Conservation (phyloP, 2,888 invertebrate species). For the Eurois occulta region DNA sequence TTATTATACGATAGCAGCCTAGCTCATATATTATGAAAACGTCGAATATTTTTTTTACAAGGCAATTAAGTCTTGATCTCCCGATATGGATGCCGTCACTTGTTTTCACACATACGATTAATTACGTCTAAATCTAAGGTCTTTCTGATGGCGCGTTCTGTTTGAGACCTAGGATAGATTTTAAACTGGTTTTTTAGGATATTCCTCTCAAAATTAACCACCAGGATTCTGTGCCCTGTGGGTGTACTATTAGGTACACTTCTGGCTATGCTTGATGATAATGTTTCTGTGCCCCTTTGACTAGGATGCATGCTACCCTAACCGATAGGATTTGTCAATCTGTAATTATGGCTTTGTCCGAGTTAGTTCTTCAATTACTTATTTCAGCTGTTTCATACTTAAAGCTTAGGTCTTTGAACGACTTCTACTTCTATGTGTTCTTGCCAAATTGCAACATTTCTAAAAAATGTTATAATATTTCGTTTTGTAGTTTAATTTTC, state of each 20-base stretch:
- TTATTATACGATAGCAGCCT: slow-evolving; percentile 8
- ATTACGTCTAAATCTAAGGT: slow-evolving; percentile 63
- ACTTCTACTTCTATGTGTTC: neutral
- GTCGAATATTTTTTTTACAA: slow-evolving; percentile 48
- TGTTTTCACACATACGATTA: slow-evolving; percentile 70
- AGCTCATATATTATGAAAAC: slow-evolving; percentile 48
- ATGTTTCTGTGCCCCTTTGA: neutral
- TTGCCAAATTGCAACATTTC: neutral
- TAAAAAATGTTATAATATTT: too few species aligned
- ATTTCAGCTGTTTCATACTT: too few species aligned
- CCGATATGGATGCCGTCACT: slow-evolving; percentile 54
- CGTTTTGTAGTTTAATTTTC: neutral
- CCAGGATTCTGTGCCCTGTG: neutral
- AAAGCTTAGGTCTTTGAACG: too few species aligned
- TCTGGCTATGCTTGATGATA: neutral
- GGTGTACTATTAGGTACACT: neutral
- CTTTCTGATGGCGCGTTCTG: slow-evolving; percentile 13
- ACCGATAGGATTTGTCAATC: too few species aligned
- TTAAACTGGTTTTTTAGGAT: neutral
- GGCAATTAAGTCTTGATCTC: slow-evolving; percentile 44
- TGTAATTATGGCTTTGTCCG: too few species aligned
- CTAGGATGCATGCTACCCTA: too few species aligned
- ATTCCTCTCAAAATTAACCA: neutral
- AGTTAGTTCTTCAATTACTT: too few species aligned
- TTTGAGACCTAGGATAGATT: neutral